Percentiles rank a stretch among this genome's conserved stretches.
These are phyloP conservation scores for Mantis religiosa DNA, from an alignment of 2,888 invertebrate genomes.

Conservation along the genomic window DNA sequence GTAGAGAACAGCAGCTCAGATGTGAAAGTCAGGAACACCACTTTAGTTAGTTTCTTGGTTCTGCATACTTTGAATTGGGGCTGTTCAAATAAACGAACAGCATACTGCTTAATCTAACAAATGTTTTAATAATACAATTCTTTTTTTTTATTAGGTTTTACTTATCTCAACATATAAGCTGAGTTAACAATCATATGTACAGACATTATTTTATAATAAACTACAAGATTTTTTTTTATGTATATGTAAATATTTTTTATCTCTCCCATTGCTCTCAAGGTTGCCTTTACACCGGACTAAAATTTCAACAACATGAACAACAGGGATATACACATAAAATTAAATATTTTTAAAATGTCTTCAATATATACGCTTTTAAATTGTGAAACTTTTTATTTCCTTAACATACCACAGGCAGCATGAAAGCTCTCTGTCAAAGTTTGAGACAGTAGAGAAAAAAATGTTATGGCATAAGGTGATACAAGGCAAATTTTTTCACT, in stretches of 20 bases:
- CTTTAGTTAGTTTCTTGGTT: not conserved
- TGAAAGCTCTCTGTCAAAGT: not conserved
- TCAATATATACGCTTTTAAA: not conserved
- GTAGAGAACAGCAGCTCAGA: not conserved
- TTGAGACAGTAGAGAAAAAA: slow-evolving; percentile 17
- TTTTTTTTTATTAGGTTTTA: not conserved
- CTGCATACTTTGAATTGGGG: not conserved
- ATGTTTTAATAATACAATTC: not conserved
- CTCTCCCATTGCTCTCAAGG: not conserved
- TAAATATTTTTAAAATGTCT: slow-evolving; percentile 1
- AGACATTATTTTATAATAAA: slow-evolving; percentile 11
- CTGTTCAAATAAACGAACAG: not conserved
- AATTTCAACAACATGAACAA: slow-evolving; percentile 4
- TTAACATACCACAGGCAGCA: not conserved
- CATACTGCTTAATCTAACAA: not conserved
- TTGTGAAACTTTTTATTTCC: not conserved
- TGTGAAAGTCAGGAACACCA: not conserved
- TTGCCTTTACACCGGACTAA: slow-evolving; percentile 5
- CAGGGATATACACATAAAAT: slow-evolving; percentile 5
- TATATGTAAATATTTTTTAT: not conserved
- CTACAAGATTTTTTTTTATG: not conserved
- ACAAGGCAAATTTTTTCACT: slow-evolving; percentile 26
- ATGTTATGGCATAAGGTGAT: slow-evolving; percentile 18
- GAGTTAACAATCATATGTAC: slow-evolving; percentile 22
- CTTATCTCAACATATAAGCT: slow-evolving; percentile 19